Percentiles rank a stretch among this genome's conserved stretches.
Conservation (phyloP, 1,140 invertebrate species). For the Helicorthomorpha holstii region DNA sequence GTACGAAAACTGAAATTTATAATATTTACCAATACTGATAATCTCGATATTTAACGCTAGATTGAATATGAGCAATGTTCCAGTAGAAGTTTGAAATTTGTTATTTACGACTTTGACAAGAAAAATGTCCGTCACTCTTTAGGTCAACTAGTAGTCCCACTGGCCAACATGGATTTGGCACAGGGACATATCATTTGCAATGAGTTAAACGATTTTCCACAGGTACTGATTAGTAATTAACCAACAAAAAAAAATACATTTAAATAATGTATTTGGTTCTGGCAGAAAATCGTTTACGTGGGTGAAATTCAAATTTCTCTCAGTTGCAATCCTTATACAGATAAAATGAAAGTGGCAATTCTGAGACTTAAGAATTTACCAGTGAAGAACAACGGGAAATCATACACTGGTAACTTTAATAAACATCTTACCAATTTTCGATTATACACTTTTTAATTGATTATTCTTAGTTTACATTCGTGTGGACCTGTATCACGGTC, state of each 20-base stretch:
- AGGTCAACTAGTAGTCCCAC: conserved; percentile 21
- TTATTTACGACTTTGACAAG: conserved; percentile 25
- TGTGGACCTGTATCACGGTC: conserved; percentile 18
- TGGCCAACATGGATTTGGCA: conserved; percentile 18
- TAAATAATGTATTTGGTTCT: conserved; percentile 4
- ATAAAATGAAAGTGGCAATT: conserved; percentile 21
- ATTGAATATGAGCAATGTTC: conserved; percentile 13
- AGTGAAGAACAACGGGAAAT: not conserved
- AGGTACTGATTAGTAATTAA: conserved; percentile 13
- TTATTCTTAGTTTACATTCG: conserved; percentile 15
- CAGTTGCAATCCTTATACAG: conserved; percentile 18
- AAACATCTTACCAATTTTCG: too few species aligned
- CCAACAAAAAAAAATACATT: not conserved
- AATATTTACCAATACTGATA: conserved; percentile 1
- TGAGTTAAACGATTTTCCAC: conserved; percentile 18
- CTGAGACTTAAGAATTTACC: conserved; percentile 18
- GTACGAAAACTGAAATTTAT: conserved; percentile 9
- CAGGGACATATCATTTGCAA: conserved; percentile 17
- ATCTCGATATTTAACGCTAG: too few species aligned
- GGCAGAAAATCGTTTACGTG: conserved; percentile 14
- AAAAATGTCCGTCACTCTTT: conserved; percentile 22
- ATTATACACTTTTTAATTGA: too few species aligned
- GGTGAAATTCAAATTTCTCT: conserved; percentile 22
- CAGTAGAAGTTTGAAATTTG: conserved; percentile 17
- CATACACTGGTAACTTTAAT: too few species aligned